Base-by-base conservation (phyloP, 2,113 vertebrate species). In the Caretta caretta region DNA sequence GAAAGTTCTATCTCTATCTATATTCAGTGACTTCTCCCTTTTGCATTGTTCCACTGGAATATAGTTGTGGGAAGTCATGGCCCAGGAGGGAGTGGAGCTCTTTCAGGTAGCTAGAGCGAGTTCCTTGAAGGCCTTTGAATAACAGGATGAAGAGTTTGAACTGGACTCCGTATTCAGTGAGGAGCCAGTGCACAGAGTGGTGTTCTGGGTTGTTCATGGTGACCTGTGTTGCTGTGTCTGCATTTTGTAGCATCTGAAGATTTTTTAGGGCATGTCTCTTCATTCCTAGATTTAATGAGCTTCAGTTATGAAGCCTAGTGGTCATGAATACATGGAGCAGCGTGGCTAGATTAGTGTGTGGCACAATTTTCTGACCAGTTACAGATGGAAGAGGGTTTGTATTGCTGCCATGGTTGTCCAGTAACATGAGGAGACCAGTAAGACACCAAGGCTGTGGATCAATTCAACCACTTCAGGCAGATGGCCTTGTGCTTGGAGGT, bases 401-500 rank as follows among this genome's bases (percentile, higher is more conserved):
- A 31, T 59, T 59, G 25, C 25, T 59, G 27, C 10, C 57, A 59
- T 59, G 57, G 24, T 59, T 59, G 27, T 29, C 57, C 57, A 59
- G 25, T 59, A 59, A 29, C 5, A 14, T 62, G 12, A 31, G 12
- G 59, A 62, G 29, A 62, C 48, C 7, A 3, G 1, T 0, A 31
- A 24, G 31, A 8, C 35, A 16, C 12, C 0, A 3, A 13, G 46
- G 20, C 19, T 56, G 50, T 76, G 56, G 14, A 10, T 31, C 91
- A 81, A 27, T 35, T 91, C 86, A 48, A 10, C 84, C 1, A 48
- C 83, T 59, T 80, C 51, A 35, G 56, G 48, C 2, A 24, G 42
- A 13, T 20, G 83, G 27, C 5, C 50, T 80, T 92, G 54, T 72
- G 69, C 2, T 83, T 84, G 19, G 59, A 48, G 88, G 51, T 50